These are phyloP conservation scores for Allygus modestus DNA, from an alignment of 2,888 invertebrate species.

Conservation along the genomic window DNA sequence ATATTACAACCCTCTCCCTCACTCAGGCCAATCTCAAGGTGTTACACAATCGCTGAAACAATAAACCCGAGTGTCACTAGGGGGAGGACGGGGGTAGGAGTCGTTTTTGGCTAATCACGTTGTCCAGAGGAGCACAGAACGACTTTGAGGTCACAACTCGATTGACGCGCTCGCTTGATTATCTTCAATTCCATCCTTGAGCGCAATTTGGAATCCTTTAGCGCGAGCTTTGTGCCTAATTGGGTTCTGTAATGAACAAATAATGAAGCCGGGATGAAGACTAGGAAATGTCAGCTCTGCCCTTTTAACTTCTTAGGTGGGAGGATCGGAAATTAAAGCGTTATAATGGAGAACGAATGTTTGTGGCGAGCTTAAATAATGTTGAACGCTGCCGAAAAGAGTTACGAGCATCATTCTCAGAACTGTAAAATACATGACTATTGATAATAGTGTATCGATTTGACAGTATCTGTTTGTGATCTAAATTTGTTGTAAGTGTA, in stretches of 20 bases:
- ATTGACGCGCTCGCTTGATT: constrained; percentile 7
- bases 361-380: too few species aligned
- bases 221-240: constrained; percentile 37
- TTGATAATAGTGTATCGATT: too few species aligned
- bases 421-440: too few species aligned
- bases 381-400: too few species aligned
- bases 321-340: constrained; percentile 1
- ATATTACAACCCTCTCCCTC: background rate
- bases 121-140: constrained; percentile 12
- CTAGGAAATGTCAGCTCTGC: constrained; percentile 32
- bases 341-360: background rate
- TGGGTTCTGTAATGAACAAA: constrained; percentile 51
- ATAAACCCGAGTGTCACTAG: background rate
- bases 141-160: constrained; percentile 48
- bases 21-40: background rate
- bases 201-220: constrained; percentile 44
- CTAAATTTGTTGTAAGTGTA: too few species aligned
- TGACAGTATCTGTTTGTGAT: too few species aligned
- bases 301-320: background rate
- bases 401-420: too few species aligned
- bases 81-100: background rate
- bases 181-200: constrained; percentile 43
- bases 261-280: constrained; percentile 42
- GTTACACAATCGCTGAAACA: background rate
- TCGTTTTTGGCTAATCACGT: constrained; percentile 9